These are phyloP conservation scores for Agrochola macilenta DNA, from an alignment of 2,888 invertebrate genomes.

Conservation along the genomic window DNA sequence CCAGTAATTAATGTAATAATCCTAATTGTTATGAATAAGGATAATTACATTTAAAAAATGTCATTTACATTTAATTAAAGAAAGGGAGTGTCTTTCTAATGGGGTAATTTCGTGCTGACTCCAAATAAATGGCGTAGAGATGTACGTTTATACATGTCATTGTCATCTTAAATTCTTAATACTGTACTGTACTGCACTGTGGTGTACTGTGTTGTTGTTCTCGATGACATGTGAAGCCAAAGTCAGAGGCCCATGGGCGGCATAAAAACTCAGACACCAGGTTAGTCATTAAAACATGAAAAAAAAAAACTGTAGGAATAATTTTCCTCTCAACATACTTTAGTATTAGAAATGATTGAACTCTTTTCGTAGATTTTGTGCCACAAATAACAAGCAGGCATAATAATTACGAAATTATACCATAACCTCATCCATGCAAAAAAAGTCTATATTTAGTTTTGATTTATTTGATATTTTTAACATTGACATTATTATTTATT, in stretches of 20 bases:
- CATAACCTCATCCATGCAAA: background rate
- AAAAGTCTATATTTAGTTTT: background rate
- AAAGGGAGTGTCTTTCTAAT: slow-evolving; percentile 36
- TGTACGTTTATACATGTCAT: slow-evolving; percentile 30
- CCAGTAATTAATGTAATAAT: slow-evolving; percentile 12
- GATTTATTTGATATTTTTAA: too few species aligned
- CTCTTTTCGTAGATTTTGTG: background rate
- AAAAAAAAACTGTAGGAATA: background rate
- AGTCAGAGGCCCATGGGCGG: too few species aligned
- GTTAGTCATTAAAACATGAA: too few species aligned
- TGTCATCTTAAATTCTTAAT: slow-evolving; percentile 15
- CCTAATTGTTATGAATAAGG: slow-evolving; percentile 19
- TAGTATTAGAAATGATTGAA: background rate
- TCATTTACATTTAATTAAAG: slow-evolving; percentile 54
- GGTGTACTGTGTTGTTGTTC: too few species aligned
- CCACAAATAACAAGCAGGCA: background rate
- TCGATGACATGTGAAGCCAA: too few species aligned
- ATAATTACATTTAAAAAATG: slow-evolving; percentile 44
- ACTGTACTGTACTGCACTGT: too few species aligned
- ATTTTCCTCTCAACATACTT: background rate
- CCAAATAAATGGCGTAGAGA: slow-evolving; percentile 37
- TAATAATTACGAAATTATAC: background rate
- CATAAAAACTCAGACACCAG: too few species aligned
- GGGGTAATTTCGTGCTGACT: slow-evolving; percentile 41
- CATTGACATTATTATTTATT: too few species aligned